Evolutionary conservation across 92 coral and sea anemone species (phyloP).

Genomic region (Pocillopora grandis): DNA sequence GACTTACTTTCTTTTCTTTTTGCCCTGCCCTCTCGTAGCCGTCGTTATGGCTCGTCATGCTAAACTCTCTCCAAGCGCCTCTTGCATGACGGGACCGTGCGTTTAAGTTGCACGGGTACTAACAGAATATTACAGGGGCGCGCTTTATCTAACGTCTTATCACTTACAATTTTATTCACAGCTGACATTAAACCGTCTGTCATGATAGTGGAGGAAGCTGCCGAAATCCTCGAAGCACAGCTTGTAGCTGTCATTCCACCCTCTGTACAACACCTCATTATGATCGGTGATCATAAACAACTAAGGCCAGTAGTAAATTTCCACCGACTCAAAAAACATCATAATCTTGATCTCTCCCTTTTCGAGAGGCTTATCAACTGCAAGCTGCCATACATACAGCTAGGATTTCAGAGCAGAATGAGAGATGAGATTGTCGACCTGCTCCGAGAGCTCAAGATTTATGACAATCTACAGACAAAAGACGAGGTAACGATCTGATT

Average conservation of each 20-base stretch:
- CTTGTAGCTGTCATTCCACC: constrained; percentile 86
- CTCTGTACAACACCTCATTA: constrained; percentile 83
- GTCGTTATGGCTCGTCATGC: no score
- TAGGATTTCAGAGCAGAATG: constrained; percentile 84
- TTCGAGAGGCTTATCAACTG: constrained; percentile 79
- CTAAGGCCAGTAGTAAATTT: constrained; percentile 74
- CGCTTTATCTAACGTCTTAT: no score
- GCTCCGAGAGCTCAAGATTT: constrained; percentile 59
- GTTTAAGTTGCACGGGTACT: no score
- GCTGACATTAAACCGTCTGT: constrained; percentile 78
- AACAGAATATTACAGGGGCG: no score
- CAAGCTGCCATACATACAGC: constrained; percentile 53
- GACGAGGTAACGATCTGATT: constrained; percentile 48
- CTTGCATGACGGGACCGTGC: no score
- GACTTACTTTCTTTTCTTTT: no score
- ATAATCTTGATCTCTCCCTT: constrained; percentile 78
- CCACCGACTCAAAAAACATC: constrained; percentile 45
- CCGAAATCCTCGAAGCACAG: constrained; percentile 91
- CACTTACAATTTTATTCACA: constrained; percentile 3
- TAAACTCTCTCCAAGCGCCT: no score
- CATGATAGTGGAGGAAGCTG: constrained; percentile 97
- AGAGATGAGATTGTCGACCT: constrained; percentile 78
- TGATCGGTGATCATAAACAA: constrained; percentile 95
- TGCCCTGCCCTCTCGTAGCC: no score
- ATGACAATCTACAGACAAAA: constrained; percentile 63